Percentiles rank a stretch among this genome's conserved stretches.
These are phyloP conservation scores for Gouania willdenowi DNA, from an alignment of 2,797 vertebrate genomes.

Conservation along the genomic window DNA sequence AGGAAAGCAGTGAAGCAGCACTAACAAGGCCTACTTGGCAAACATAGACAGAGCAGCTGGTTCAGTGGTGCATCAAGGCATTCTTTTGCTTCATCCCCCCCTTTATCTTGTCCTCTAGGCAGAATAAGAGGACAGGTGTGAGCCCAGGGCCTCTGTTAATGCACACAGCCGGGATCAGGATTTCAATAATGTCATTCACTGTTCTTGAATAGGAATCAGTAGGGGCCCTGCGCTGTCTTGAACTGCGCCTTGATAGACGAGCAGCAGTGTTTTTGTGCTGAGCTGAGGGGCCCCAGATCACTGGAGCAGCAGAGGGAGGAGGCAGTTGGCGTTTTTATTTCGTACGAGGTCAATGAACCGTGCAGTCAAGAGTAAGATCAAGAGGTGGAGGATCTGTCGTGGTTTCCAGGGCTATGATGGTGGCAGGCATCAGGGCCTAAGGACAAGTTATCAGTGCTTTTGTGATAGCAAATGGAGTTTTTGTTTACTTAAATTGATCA, in stretches of 20 bases:
- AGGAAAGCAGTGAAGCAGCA: no score
- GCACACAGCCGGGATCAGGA: constrained; percentile 44
- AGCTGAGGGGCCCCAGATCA: constrained; percentile 51
- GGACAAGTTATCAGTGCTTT: constrained; percentile 45
- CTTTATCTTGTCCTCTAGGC: constrained; percentile 40
- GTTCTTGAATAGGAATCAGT: constrained; percentile 57
- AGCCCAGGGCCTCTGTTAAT: constrained; percentile 42
- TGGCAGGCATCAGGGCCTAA: constrained; percentile 36
- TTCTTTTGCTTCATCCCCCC: constrained; percentile 25
- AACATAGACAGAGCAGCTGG: constrained; percentile 46
- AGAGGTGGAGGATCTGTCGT: constrained; percentile 19
- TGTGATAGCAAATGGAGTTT: constrained; percentile 35
- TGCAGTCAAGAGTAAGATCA: constrained; percentile 33
- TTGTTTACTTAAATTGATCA: no score
- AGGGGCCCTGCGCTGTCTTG: constrained; percentile 46
- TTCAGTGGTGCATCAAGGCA: constrained; percentile 39
- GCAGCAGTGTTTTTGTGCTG: constrained; percentile 72
- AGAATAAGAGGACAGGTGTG: constrained; percentile 64
- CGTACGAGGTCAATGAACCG: constrained; percentile 9
- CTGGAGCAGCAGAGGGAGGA: constrained; percentile 39
- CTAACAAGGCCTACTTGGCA: neutral
- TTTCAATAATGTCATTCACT: constrained; percentile 73
- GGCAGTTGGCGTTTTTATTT: constrained; percentile 26
- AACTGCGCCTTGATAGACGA: constrained; percentile 63
- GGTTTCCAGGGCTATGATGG: constrained; percentile 25